phyloP scores from a whole-genome alignment of 2,113 vertebrate genomes.

The Romanogobio albipinnatus region DNA sequence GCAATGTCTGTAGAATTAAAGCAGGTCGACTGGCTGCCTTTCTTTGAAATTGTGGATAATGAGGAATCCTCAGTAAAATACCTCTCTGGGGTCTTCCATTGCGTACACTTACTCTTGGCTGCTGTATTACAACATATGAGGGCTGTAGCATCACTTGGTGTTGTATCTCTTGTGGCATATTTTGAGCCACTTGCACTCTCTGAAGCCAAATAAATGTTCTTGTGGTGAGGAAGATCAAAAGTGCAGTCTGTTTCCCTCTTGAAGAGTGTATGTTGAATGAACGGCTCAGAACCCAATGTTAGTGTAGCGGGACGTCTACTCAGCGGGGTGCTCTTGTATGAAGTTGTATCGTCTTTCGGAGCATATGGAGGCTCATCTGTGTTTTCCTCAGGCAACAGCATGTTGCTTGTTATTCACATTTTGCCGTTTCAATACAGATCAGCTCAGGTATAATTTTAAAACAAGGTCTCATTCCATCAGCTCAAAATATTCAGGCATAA shows the following conservation, averaged over 20 bases:
- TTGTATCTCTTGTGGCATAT: background rate
- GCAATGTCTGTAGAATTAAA: background rate
- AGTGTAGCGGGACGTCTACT: background rate
- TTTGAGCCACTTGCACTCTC: background rate
- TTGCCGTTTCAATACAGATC: background rate
- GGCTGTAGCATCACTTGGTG: background rate
- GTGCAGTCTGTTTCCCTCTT: background rate
- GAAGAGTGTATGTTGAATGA: background rate
- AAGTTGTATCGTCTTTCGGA: background rate
- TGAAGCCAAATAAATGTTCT: background rate
- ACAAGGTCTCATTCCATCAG: background rate
- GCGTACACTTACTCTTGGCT: background rate
- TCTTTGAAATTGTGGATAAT: constrained; percentile 14
- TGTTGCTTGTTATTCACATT: background rate
- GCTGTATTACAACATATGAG: background rate
- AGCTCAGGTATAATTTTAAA: background rate
- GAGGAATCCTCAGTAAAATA: constrained; percentile 5
- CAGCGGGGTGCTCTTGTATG: background rate
- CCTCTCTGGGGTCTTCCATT: background rate
- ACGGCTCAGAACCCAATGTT: background rate
- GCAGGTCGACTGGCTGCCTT: background rate
- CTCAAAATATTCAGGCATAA: background rate
- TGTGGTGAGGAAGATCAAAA: background rate
- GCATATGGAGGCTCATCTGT: constrained; percentile 4
- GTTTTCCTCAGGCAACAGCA: background rate